phyloP scores from a whole-genome alignment of 2,797 vertebrate species.

The Hemitrygon akajei region DNA sequence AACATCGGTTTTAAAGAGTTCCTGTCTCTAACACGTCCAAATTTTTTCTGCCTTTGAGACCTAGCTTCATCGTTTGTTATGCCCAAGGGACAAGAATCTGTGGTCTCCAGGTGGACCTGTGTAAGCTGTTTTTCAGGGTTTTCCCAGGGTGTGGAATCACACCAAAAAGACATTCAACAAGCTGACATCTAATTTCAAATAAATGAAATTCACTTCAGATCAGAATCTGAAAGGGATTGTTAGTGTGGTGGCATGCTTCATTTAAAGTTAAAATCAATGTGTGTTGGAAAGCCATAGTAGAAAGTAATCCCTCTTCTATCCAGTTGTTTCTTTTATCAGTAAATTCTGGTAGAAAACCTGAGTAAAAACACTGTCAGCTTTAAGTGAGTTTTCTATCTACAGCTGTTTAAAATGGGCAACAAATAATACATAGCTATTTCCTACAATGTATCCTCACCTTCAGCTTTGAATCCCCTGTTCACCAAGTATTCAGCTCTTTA shows the following conservation, averaged over 20 bases:
- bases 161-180: background rate
- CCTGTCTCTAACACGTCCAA: background rate
- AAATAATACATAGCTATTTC: background rate
- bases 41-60: background rate
- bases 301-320: background rate
- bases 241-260: background rate
- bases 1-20: background rate
- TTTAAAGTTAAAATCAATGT: background rate
- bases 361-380: background rate
- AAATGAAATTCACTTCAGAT: background rate
- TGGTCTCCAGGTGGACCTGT: background rate
- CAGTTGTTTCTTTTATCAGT: background rate
- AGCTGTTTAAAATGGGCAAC: background rate
- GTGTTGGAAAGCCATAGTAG: background rate
- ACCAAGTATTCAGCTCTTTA: background rate
- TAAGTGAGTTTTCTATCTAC: background rate
- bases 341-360: background rate
- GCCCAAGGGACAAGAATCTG: background rate
- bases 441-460: background rate
- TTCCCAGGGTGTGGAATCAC: background rate
- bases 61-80: background rate
- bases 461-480: background rate
- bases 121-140: background rate
- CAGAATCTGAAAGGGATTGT: background rate
- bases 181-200: background rate